Evolutionary conservation across 1,140 invertebrate species (phyloP).

Genomic region (Drosophila trapezifrons): DNA sequence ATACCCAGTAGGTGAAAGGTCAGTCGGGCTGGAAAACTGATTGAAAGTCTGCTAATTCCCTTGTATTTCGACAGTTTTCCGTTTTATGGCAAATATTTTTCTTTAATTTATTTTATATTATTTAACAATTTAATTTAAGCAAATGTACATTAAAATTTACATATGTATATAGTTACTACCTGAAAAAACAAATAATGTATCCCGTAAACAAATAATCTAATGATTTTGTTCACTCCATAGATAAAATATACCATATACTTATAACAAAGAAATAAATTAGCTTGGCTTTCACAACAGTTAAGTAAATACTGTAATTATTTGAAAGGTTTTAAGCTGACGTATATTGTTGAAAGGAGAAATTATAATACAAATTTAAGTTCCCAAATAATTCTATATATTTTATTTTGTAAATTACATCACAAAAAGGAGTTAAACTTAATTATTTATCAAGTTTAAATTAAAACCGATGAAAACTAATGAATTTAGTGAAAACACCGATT

Average conservation of each 20-base stretch:
- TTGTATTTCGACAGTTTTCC: background rate
- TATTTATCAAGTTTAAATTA: background rate
- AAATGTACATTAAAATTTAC: too few relatives aligned
- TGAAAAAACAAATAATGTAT: too few relatives aligned
- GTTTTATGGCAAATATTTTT: too few relatives aligned
- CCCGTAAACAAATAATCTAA: background rate
- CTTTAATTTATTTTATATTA: too few relatives aligned
- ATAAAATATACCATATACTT: background rate
- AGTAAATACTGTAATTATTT: background rate
- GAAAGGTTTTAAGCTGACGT: too few relatives aligned
- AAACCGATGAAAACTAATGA: background rate
- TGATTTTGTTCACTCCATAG: background rate
- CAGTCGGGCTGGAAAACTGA: background rate
- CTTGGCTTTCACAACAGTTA: background rate
- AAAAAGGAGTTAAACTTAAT: background rate
- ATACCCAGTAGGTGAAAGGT: slow-evolving; percentile 22
- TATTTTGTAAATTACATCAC: too few relatives aligned
- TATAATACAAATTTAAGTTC: background rate
- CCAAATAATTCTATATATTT: background rate
- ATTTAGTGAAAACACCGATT: background rate
- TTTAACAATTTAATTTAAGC: too few relatives aligned
- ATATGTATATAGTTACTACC: too few relatives aligned
- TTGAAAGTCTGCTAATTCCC: background rate
- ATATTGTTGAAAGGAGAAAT: too few relatives aligned
- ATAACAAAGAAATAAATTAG: slow-evolving; percentile 7